Conservation (phyloP, 1,140 invertebrate species). For the Colletes latitarsis region DNA sequence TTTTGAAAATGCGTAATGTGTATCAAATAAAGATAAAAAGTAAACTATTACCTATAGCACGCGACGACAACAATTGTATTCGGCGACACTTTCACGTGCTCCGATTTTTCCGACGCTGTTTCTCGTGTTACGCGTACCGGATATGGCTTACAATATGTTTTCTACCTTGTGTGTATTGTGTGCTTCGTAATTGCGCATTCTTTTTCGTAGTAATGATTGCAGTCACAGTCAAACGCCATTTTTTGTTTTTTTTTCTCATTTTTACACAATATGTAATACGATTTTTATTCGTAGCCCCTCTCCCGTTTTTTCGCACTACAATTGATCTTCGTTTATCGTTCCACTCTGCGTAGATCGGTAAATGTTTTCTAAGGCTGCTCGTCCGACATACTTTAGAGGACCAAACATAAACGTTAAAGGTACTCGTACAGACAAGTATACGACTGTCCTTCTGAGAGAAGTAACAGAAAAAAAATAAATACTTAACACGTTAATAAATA, state of each 20-base stretch:
- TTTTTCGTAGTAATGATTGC: conserved; percentile 76
- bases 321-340: conserved; percentile 58
- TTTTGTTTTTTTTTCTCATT: conserved; percentile 27
- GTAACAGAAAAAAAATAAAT: conserved; percentile 66
- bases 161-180: conserved; percentile 28
- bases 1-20: conserved; percentile 14
- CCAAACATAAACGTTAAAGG: conserved; percentile 66
- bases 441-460: conserved; percentile 43
- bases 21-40: conserved; percentile 47
- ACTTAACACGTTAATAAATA: conserved; percentile 71
- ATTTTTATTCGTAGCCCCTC: conserved; percentile 45
- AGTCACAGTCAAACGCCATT: conserved; percentile 76
- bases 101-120: conserved; percentile 11
- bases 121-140: conserved; percentile 5
- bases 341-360: conserved; percentile 52
- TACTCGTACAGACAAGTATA: conserved; percentile 52
- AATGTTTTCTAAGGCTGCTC: conserved; percentile 68
- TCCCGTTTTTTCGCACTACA: conserved; percentile 42
- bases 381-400: conserved; percentile 71
- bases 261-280: conserved; percentile 38
- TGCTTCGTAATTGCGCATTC: conserved; percentile 52
- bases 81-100: conserved; percentile 1
- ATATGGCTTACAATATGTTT: conserved; percentile 47
- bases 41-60: conserved; percentile 50
- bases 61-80: conserved; percentile 47